Conservation (phyloP, 64 coral and sea anemone species). For the Stichodactyla helianthus region DNA sequence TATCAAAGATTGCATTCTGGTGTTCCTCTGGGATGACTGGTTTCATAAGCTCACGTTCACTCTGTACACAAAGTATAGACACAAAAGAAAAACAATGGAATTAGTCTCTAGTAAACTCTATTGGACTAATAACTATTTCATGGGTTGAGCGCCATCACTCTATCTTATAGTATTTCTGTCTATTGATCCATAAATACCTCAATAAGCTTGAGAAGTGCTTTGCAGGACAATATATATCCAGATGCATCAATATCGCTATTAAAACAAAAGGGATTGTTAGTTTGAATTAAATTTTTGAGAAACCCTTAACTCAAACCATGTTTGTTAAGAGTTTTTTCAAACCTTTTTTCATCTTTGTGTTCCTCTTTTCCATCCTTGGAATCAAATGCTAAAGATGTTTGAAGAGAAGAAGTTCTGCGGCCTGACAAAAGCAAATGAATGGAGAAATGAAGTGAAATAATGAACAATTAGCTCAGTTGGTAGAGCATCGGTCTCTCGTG, state of each 20-base stretch:
- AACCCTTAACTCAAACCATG: too few species aligned
- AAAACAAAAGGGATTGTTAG: background rate
- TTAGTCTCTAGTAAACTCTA: too few species aligned
- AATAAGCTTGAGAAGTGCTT: conserved; percentile 70
- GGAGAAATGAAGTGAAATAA: background rate
- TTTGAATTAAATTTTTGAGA: background rate
- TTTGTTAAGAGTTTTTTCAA: background rate
- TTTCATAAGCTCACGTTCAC: conserved; percentile 82
- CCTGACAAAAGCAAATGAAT: background rate
- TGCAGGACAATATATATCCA: conserved; percentile 71
- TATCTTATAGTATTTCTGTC: too few species aligned
- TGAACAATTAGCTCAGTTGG: background rate
- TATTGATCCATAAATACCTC: conserved; percentile 40
- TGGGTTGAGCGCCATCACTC: too few species aligned
- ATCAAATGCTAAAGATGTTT: conserved; percentile 51
- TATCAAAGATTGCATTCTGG: conserved; percentile 81
- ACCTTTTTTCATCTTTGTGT: conserved; percentile 59
- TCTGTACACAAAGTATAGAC: conserved; percentile 29
- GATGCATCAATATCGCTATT: conserved; percentile 81
- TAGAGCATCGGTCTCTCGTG: too few species aligned
- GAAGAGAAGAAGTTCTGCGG: conserved; percentile 22
- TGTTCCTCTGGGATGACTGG: conserved; percentile 77
- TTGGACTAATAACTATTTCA: too few species aligned
- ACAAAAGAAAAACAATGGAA: conserved; percentile 2
- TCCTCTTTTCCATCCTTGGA: conserved; percentile 65